Evolutionary conservation across 1,140 invertebrate genomes (phyloP).

Genomic region (Drosophila nigromelanica): DNA sequence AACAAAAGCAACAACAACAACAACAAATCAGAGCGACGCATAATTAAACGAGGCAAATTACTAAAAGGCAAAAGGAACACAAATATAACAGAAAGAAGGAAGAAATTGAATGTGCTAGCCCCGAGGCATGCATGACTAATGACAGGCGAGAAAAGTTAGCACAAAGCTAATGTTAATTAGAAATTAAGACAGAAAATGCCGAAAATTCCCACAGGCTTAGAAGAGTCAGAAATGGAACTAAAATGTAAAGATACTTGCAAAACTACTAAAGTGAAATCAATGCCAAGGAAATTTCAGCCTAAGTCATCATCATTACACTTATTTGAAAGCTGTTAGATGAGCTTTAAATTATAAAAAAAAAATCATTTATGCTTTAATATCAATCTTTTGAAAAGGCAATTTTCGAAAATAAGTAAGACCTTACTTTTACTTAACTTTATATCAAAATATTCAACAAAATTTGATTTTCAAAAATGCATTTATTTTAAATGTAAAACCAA

Average conservation of each 20-base stretch:
- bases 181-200: slow-evolving; percentile 30
- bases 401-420: no score
- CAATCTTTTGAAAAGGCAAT: no score
- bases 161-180: slow-evolving; percentile 47
- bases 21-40: slow-evolving; percentile 43
- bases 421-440: no score
- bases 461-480: no score
- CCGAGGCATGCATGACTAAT: slow-evolving; percentile 43
- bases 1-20: slow-evolving; percentile 26
- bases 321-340: neutral
- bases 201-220: slow-evolving; percentile 19
- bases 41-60: slow-evolving; percentile 46
- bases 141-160: slow-evolving; percentile 33
- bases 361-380: no score
- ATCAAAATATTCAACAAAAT: no score
- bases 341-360: neutral
- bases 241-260: neutral
- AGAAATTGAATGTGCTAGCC: slow-evolving; percentile 6
- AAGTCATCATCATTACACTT: no score
- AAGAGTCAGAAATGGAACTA: neutral
- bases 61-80: neutral
- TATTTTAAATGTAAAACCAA: no score
- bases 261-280: neutral
- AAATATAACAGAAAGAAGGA: slow-evolving; percentile 5
- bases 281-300: neutral